phyloP scores from a whole-genome alignment of 2,113 vertebrate species.

The Channa maculata region DNA sequence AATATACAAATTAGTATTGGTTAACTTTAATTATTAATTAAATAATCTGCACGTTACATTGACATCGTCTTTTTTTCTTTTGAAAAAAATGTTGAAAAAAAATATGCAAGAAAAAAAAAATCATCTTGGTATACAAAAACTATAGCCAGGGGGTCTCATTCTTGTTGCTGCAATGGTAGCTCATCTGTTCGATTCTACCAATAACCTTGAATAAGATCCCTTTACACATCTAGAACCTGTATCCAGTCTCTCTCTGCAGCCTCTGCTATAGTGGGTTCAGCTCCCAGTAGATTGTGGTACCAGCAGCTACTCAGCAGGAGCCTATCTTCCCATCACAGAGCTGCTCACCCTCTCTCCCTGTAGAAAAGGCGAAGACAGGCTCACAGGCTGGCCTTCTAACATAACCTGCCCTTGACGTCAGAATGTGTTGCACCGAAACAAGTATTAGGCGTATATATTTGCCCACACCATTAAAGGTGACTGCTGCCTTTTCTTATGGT shows the following conservation, averaged over 20 bases:
- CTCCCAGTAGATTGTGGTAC: conserved; percentile 9
- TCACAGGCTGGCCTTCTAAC: conserved; percentile 39
- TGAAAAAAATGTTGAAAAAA: too few relatives aligned
- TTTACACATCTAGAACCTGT: background rate
- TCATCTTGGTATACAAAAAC: too few relatives aligned
- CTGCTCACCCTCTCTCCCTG: conserved; percentile 39
- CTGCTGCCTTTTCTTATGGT: conserved; percentile 6
- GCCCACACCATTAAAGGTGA: conserved; percentile 14
- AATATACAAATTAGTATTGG: too few relatives aligned
- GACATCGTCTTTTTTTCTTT: too few relatives aligned
- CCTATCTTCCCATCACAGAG: conserved; percentile 35
- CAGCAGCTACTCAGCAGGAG: conserved; percentile 19
- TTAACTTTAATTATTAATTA: too few relatives aligned
- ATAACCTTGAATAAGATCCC: background rate
- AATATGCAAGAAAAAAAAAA: too few relatives aligned
- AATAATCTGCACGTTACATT: too few relatives aligned
- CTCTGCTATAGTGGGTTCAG: conserved; percentile 1
- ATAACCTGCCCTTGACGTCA: conserved; percentile 38
- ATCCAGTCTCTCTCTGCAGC: conserved; percentile 1
- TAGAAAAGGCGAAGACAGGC: conserved; percentile 30
- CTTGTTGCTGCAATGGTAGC: too few relatives aligned
- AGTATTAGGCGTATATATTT: conserved; percentile 16
- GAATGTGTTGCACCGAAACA: conserved; percentile 11
- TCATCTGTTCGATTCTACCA: background rate
- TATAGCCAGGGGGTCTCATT: too few relatives aligned